A percentile compares a stretch with the other conserved stretches of the same genome.
phyloP scores from a whole-genome alignment of 2,888 invertebrate species.

The Clusia tigrina region DNA sequence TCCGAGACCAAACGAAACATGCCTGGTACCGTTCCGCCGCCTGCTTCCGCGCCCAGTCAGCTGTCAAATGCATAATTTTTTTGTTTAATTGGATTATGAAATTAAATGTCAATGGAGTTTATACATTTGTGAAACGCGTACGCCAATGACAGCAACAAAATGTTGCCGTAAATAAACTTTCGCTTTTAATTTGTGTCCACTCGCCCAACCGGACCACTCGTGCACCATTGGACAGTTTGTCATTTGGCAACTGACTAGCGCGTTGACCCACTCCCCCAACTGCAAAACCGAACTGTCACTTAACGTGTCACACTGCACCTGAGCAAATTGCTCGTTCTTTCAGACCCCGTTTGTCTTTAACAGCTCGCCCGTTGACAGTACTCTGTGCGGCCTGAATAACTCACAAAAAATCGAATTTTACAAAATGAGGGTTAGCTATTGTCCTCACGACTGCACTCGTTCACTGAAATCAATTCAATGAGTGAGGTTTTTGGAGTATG shows the following conservation, averaged over 20 bases:
- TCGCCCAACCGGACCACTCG: no score
- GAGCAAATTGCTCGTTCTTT: neutral
- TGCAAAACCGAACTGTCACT: neutral
- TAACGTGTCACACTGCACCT: neutral
- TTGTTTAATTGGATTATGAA: slow-evolving; percentile 53
- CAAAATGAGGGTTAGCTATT: no score
- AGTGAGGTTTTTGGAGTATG: no score
- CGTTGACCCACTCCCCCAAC: neutral
- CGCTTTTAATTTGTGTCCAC: slow-evolving; percentile 3
- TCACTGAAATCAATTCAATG: no score
- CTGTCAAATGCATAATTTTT: slow-evolving; percentile 46
- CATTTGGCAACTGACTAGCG: neutral
- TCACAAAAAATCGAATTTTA: no score
- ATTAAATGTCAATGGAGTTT: slow-evolving; percentile 27
- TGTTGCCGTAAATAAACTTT: slow-evolving; percentile 6
- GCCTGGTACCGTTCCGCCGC: neutral
- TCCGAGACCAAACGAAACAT: no score
- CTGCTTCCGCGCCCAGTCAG: slow-evolving; percentile 45
- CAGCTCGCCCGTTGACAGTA: no score
- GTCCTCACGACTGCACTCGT: no score
- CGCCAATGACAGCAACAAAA: slow-evolving; percentile 23
- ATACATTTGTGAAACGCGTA: slow-evolving; percentile 12
- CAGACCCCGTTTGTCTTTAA: neutral
- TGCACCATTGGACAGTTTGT: neutral
- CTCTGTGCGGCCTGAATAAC: no score